Base-by-base conservation (phyloP, 2,888 invertebrate species). In the Ophioninae sp. region DNA sequence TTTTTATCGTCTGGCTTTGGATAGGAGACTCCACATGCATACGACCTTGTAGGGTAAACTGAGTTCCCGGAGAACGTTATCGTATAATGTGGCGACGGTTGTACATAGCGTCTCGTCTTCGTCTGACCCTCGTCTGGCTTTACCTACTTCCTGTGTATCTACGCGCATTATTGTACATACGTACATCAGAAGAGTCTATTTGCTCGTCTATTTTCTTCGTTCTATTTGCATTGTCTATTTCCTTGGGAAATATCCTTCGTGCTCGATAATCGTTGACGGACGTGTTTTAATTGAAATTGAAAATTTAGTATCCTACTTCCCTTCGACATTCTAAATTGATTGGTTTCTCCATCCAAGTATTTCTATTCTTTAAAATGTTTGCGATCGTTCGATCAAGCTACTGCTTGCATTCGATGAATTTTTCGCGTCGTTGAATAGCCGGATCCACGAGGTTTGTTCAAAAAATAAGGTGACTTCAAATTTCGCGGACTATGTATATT, bases 121-220 rank as follows among this genome's bases (percentile, higher is more conserved):
- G 79, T 84, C 79, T 81, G 84, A 81, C 84, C 81, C 84, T 79
- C 72, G 81, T 75, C 81, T 64, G 67, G 71, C 71, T 41, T 6
- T 73, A 74, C 41, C 81, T 39, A 71, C 78, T 69, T 65, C n/a
- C 9, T 77, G 13, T 59, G 30, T 30, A 68, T 59, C 20, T 37
- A 74, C 22, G n/a, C 22, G 23, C 56, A n/a, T 74, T 9, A n/a
- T 56, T 65, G 22, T 9, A 30, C 9, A 56, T n/a, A 22, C 22
- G 69, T 56, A 63, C 10, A 30, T 30, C 3, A 75, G 7, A 39
- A 39, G 39, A 56, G 75, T 58, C 58, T 22, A 71, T 78, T 30
- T 30, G 30, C 30, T 30, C 30, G 30, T 30, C 30, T 30, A 30
- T 30, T 30, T 30, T 30, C 30, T 30, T 30, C 30, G 30, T 30